phyloP scores from a whole-genome alignment of 35 echinoderm and acorn worm species.

The Lytechinus variegatus region DNA sequence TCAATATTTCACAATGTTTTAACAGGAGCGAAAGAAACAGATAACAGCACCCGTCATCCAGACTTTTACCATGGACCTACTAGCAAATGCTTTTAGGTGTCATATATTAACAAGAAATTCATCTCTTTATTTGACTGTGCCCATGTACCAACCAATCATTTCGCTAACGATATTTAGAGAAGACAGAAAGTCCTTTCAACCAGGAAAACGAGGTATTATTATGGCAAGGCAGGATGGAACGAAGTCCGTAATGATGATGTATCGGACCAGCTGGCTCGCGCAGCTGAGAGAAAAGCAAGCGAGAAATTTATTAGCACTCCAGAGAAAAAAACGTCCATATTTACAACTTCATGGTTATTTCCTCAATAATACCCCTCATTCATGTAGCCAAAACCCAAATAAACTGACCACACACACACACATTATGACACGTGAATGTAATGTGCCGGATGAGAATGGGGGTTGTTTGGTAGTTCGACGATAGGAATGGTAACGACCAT shows the following conservation, averaged over 20 bases:
- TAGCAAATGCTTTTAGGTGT: no score
- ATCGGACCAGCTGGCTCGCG: constrained; percentile 15
- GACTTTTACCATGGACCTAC: no score
- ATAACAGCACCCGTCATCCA: no score
- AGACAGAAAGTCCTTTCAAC: neutral
- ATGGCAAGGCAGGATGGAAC: neutral
- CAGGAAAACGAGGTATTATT: neutral
- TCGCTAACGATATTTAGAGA: neutral
- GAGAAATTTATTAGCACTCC: constrained; percentile 40
- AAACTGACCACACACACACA: constrained; percentile 33
- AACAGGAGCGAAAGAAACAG: no score
- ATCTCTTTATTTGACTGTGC: neutral
- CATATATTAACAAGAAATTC: neutral
- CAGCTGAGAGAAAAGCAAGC: neutral
- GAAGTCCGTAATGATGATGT: neutral
- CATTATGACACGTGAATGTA: neutral
- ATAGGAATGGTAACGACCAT: neutral
- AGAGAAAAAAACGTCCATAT: neutral
- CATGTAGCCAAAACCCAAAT: constrained; percentile 26
- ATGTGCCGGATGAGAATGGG: neutral
- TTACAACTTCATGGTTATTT: constrained; percentile 38
- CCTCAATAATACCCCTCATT: constrained; percentile 24
- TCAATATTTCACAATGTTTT: no score
- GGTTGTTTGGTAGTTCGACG: constrained; percentile 2
- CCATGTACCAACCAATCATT: neutral